phyloP scores from a whole-genome alignment of 2,113 vertebrate species.

The Cercopithecus mona region DNA sequence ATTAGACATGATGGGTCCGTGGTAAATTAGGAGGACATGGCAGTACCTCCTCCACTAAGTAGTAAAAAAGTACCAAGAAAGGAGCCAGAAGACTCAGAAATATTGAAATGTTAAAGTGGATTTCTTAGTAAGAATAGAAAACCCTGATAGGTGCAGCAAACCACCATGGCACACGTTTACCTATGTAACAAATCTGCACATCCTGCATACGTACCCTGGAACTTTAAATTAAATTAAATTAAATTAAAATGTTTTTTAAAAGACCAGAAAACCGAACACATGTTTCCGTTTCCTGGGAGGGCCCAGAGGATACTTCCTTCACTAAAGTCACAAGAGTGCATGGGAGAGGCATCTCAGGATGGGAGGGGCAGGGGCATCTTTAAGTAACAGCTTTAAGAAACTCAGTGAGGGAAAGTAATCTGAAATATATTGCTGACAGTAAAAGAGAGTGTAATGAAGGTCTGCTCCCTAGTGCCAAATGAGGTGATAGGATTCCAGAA shows the following conservation, averaged over 20 bases:
- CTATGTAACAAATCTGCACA: no score
- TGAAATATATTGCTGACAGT: neutral
- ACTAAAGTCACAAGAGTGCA: neutral
- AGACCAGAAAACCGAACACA: neutral
- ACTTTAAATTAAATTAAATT: no score
- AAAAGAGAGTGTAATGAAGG: neutral
- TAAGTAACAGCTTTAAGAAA: constrained; percentile 14
- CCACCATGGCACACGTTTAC: no score
- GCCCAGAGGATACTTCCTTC: neutral
- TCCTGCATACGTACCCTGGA: no score
- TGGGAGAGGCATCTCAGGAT: no score
- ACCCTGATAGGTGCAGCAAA: neutral
- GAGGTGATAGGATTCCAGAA: neutral
- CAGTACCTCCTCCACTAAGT: neutral
- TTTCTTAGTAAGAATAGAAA: neutral
- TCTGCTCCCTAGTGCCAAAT: neutral
- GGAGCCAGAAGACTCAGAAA: neutral
- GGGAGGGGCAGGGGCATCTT: neutral
- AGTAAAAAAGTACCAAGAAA: neutral
- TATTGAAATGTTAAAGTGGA: neutral
- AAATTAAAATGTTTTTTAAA: no score
- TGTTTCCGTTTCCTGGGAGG: neutral
- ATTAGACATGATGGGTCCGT: neutral
- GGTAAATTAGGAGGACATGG: neutral
- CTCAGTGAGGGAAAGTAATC: neutral